Percentiles rank a stretch among this genome's conserved stretches.
Evolutionary conservation across 2,113 vertebrate genomes (phyloP).

Genomic region (Cairina moschata): DNA sequence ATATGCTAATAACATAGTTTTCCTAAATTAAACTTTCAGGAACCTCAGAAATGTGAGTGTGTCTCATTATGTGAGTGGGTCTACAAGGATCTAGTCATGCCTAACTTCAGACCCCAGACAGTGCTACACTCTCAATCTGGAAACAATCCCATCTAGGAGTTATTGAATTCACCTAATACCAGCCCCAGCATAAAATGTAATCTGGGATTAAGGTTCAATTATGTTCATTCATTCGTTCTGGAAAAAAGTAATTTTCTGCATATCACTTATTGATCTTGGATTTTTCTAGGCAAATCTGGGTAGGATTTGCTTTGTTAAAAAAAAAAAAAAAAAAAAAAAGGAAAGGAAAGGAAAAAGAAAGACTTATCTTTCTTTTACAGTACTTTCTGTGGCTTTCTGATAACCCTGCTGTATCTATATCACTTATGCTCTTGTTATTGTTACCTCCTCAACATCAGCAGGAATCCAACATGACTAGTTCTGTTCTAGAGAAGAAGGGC

Average conservation of each 20-base stretch:
- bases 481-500: not conserved
- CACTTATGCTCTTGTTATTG: not conserved
- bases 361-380: not conserved
- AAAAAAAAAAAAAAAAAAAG: slow-evolving; percentile 7
- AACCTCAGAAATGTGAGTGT: not conserved
- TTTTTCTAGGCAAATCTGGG: not conserved
- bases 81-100: not conserved
- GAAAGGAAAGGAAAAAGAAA: not conserved
- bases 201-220: not conserved
- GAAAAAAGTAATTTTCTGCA: not conserved
- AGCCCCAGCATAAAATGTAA: not conserved
- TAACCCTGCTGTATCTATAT: not conserved
- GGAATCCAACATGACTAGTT: not conserved
- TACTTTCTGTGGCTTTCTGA: not conserved
- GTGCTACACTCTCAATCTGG: not conserved
- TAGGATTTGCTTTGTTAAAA: not conserved
- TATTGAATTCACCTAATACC: not conserved
- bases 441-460: not conserved
- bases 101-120: not conserved
- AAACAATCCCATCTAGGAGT: not conserved
- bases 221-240: not conserved
- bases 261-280: not conserved
- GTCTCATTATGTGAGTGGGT: not conserved
- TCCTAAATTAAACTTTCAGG: slow-evolving; percentile 68
- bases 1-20: slow-evolving; percentile 35